Evolutionary conservation across 2,888 invertebrate genomes (phyloP).

Genomic region (Marasmarcha lunaedactyla): DNA sequence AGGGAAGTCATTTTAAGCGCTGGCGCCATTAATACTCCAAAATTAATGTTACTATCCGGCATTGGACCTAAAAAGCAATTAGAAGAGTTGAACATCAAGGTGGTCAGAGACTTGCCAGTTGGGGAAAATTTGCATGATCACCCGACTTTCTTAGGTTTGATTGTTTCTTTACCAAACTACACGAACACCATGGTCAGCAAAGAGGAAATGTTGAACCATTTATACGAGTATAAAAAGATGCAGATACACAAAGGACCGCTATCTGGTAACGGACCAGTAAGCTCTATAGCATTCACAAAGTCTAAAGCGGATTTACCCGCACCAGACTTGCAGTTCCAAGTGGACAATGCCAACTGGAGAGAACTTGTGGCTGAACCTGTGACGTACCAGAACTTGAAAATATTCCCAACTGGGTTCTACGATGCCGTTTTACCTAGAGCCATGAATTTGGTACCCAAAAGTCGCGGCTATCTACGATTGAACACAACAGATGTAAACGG

Average conservation of each 20-base stretch:
- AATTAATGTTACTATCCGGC: slow-evolving; percentile 45
- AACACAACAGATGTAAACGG: slow-evolving; percentile 76
- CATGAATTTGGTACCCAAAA: slow-evolving; percentile 70
- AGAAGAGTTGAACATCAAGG: slow-evolving; percentile 25
- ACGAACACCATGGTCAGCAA: slow-evolving; percentile 49
- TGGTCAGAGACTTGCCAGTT: slow-evolving; percentile 36
- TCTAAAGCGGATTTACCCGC: slow-evolving; percentile 48
- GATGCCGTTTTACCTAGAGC: slow-evolving; percentile 68
- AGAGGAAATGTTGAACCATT: slow-evolving; percentile 38
- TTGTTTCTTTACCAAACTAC: slow-evolving; percentile 60
- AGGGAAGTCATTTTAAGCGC: slow-evolving; percentile 43
- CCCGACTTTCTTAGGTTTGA: slow-evolving; percentile 47
- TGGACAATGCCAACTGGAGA: slow-evolving; percentile 52
- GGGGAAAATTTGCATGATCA: slow-evolving; percentile 52
- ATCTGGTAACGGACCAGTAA: slow-evolving; percentile 62
- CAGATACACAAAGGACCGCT: slow-evolving; percentile 53
- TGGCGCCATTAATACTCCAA: slow-evolving; percentile 40
- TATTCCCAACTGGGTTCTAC: slow-evolving; percentile 70
- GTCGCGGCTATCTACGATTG: slow-evolving; percentile 71
- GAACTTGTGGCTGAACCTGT: slow-evolving; percentile 62
- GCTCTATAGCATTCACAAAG: slow-evolving; percentile 68
- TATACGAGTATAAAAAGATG: slow-evolving; percentile 37
- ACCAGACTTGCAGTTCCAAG: slow-evolving; percentile 72
- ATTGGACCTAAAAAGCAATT: slow-evolving; percentile 40
- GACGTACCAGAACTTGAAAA: slow-evolving; percentile 32